These are phyloP conservation scores for Abrostola triplasia DNA, from an alignment of 2,888 invertebrate species.

Conservation along the genomic window DNA sequence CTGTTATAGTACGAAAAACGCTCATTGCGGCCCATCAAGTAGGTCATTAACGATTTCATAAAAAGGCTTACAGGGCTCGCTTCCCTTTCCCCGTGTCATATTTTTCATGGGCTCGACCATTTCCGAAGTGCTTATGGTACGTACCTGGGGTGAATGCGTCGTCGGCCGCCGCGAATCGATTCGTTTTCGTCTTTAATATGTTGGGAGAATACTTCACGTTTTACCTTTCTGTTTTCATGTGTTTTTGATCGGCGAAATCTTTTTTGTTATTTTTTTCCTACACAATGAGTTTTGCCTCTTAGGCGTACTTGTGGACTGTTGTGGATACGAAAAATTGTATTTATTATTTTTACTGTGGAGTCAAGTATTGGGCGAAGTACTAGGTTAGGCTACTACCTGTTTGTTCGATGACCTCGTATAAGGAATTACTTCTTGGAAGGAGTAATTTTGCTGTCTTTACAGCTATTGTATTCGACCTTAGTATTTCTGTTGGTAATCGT, in stretches of 20 bases:
- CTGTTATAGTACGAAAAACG: conserved; percentile 70
- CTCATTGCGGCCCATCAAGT: conserved; percentile 73
- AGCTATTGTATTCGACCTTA: conserved; percentile 21
- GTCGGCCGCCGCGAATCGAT: conserved; percentile 50
- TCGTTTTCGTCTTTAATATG: conserved; percentile 37
- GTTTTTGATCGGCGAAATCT: conserved; percentile 25
- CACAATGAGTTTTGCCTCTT: conserved; percentile 33
- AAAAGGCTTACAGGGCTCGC: conserved; percentile 80
- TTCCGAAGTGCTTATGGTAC: conserved; percentile 74
- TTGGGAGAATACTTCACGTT: conserved; percentile 27
- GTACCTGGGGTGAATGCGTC: conserved; percentile 61
- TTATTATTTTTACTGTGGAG: conserved; percentile 35
- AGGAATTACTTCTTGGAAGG: conserved; percentile 41
- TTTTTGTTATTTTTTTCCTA: conserved; percentile 43
- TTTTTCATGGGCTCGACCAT: conserved; percentile 80
- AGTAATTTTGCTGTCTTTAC: conserved; percentile 32
- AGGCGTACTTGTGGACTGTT: conserved; percentile 20
- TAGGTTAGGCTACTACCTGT: conserved; percentile 5
- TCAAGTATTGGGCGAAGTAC: conserved; percentile 16
- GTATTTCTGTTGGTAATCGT: conserved; percentile 21
- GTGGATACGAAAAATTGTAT: conserved; percentile 16
- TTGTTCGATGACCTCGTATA: conserved; percentile 30
- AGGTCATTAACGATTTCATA: conserved; percentile 85
- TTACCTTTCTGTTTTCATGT: conserved; percentile 36
- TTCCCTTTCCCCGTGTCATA: conserved; percentile 79